phyloP scores from a whole-genome alignment of 2,797 vertebrate genomes.

The Todus mexicanus region DNA sequence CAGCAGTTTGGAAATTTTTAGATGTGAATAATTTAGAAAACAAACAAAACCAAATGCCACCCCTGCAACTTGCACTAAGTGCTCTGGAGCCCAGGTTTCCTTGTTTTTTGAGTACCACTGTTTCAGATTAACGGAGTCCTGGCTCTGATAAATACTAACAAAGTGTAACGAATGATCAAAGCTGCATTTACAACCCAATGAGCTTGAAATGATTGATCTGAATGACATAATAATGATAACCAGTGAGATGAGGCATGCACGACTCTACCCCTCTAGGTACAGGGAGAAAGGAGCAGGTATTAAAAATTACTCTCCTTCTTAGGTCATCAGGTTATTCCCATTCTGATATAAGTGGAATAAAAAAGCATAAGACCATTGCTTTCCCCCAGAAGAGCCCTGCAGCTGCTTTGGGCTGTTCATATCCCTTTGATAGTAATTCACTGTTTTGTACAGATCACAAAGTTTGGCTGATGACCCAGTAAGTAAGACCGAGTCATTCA shows the following conservation, averaged over 20 bases:
- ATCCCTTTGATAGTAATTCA: conserved; percentile 25
- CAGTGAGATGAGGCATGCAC: conserved; percentile 68
- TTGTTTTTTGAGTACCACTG: conserved; percentile 67
- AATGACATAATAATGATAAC: conserved; percentile 79
- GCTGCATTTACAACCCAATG: conserved; percentile 68
- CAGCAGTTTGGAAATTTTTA: conserved; percentile 46
- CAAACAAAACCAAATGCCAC: conserved; percentile 19
- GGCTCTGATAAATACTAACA: conserved; percentile 80
- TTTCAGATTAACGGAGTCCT: conserved; percentile 76
- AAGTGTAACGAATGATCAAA: conserved; percentile 84
- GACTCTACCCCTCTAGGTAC: conserved; percentile 67
- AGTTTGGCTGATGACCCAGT: neutral
- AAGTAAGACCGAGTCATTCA: neutral
- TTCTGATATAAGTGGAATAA: neutral
- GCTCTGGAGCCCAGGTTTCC: conserved; percentile 59
- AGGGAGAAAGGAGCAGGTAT: conserved; percentile 39
- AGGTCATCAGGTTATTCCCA: conserved; percentile 52
- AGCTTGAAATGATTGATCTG: conserved; percentile 75
- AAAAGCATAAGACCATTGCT: neutral
- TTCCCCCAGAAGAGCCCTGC: conserved; percentile 1
- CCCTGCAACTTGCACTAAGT: conserved; percentile 9
- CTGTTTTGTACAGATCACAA: neutral
- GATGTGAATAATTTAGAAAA: conserved; percentile 62
- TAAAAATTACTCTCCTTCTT: conserved; percentile 4
- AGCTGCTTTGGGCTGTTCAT: neutral